These are phyloP conservation scores for Hypolimnas misippus DNA, from an alignment of 2,888 invertebrate genomes.

Conservation along the genomic window DNA sequence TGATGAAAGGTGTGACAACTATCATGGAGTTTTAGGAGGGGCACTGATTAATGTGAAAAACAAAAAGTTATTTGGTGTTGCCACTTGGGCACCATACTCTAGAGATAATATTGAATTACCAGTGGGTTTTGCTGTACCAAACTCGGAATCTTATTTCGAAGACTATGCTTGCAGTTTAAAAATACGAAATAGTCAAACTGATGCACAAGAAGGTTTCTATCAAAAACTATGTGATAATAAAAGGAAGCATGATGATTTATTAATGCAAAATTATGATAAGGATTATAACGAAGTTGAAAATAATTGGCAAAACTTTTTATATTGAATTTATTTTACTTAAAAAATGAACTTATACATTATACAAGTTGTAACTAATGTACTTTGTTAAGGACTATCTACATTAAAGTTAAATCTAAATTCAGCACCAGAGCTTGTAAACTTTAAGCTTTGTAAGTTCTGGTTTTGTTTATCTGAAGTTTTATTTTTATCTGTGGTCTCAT, in stretches of 20 bases:
- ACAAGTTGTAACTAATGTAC: conserved; percentile 11
- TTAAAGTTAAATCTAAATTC: conserved; percentile 88
- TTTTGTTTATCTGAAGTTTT: conserved; percentile 36
- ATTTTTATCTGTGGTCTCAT: conserved; percentile 23
- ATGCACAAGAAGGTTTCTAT: conserved; percentile 48
- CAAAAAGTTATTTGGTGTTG: conserved; percentile 57
- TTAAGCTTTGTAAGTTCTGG: conserved; percentile 54
- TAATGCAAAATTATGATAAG: neutral
- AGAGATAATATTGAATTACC: conserved; percentile 49
- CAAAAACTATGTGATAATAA: conserved; percentile 54
- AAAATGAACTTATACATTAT: conserved; percentile 21
- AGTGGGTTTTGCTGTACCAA: conserved; percentile 62
- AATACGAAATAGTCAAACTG: conserved; percentile 48
- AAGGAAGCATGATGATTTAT: conserved; percentile 3
- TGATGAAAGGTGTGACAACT: conserved; percentile 45
- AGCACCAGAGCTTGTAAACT: conserved; percentile 76
- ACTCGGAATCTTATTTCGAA: conserved; percentile 56
- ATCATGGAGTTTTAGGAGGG: conserved; percentile 62
- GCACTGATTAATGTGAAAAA: conserved; percentile 52
- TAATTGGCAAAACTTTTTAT: conserved; percentile 8
- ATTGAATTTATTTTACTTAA: conserved; percentile 24
- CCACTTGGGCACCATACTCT: conserved; percentile 60
- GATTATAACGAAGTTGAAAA: neutral
- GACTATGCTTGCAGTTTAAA: conserved; percentile 59
- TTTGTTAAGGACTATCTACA: conserved; percentile 53